These are phyloP conservation scores for Nicator chloris DNA, from an alignment of 2,113 vertebrate species.

Conservation along the genomic window DNA sequence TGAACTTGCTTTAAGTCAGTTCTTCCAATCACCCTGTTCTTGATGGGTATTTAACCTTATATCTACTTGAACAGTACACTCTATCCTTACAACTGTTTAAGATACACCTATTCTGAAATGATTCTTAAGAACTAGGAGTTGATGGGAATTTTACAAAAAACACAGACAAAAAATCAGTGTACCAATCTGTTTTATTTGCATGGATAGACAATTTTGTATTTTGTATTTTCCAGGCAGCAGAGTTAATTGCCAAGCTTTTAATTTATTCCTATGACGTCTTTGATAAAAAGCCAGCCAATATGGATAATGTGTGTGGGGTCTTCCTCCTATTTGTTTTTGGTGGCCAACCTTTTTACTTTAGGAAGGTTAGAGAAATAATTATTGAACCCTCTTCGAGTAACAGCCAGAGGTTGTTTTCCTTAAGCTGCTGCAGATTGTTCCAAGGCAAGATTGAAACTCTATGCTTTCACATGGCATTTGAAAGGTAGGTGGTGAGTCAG, in stretches of 20 bases:
- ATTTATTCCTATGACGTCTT: background rate
- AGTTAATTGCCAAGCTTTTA: background rate
- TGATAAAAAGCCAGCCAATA: background rate
- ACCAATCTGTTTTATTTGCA: background rate
- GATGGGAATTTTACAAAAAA: background rate
- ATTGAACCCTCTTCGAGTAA: constrained; percentile 31
- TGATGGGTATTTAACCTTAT: background rate
- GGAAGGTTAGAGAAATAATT: constrained; percentile 55
- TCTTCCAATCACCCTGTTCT: background rate
- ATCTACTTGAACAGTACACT: background rate
- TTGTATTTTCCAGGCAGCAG: background rate
- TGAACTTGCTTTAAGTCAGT: background rate
- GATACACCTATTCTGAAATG: background rate
- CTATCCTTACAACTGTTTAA: background rate
- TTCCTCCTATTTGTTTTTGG: constrained; percentile 34
- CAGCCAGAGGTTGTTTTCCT: constrained; percentile 46
- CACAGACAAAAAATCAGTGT: background rate
- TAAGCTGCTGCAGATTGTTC: constrained; percentile 37
- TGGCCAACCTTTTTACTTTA: constrained; percentile 24
- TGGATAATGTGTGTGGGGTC: background rate
- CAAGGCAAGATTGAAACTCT: constrained; percentile 48
- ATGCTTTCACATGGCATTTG: constrained; percentile 56
- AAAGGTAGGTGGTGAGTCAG: constrained; percentile 40
- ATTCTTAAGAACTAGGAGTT: background rate
- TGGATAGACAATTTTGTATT: background rate